Evolutionary conservation across 2,888 invertebrate species (phyloP), one percentile per base, ranked within the genome.

Genomic region (Noctua fimbriata): DNA sequence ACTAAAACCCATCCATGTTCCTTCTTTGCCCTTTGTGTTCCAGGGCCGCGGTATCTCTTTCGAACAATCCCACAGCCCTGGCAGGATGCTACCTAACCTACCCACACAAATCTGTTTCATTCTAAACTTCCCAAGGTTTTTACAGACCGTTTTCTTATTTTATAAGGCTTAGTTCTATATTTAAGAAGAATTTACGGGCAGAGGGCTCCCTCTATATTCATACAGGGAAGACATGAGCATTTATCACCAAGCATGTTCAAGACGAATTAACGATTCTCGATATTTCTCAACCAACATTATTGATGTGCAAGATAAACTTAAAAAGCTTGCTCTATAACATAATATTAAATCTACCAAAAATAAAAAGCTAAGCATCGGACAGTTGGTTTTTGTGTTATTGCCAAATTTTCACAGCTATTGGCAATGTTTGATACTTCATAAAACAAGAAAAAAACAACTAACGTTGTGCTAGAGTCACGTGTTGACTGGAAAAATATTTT

Each of bases 361-460:
- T 18, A 63, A 7, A 28, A 63, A 0, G 16, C 1, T 28, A 24
- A 32, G 1, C 2, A 7, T n/a, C 36, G 4, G 63, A 32, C 44
- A 44, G 44, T 44, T 44, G 16, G 24, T 18, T 76, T 55, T 76
- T 76, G 80, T 76, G 55, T 60, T 79, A 52, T 63, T 80, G 80
- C 80, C 80, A 80, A 63, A 47, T 69, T 79, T 84, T 79, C 58
- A 24, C 44, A 47, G 60, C 12, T 36, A 84, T 84, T 80, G 80
- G 84, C 84, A 78, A 78, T 44, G 78, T 28, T 18, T 49, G 18
- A 18, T 60, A 52, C 7, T 52, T 44, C 69, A 2, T 18, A 66
- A 79, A 77, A 65, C 28, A 0, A 32, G 18, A 28, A 63, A 44
- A 76, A 77, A 66, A 41, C n/a, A 9, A 16, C 1, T 16, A 24